Conservation (phyloP, 2,113 vertebrate genomes). For the Salvelinus fontinalis region DNA sequence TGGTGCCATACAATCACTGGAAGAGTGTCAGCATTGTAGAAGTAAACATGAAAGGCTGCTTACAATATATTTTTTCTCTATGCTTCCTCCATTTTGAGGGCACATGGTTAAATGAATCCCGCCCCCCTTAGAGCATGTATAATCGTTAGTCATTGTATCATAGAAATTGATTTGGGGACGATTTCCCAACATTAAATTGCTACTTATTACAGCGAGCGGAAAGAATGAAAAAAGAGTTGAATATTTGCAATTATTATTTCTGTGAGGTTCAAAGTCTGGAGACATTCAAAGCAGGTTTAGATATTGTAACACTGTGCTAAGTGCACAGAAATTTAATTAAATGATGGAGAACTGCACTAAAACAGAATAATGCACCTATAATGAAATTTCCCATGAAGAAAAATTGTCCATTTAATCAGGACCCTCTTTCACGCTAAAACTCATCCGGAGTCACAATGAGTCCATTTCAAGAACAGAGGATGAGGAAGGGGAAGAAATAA, state of each 20-base stretch:
- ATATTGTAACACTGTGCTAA: conserved; percentile 28
- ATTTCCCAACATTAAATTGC: conserved; percentile 21
- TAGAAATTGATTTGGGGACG: conserved; percentile 8
- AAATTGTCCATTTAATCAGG: conserved; percentile 35
- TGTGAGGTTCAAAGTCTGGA: conserved; percentile 26
- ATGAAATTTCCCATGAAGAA: conserved; percentile 37
- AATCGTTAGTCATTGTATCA: conserved; percentile 12
- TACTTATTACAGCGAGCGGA: conserved; percentile 5
- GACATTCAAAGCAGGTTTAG: conserved; percentile 15
- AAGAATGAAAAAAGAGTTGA: conserved; percentile 1
- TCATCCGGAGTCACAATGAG: conserved; percentile 32
- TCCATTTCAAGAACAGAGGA: conserved; percentile 31
- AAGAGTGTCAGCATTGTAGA: conserved; percentile 52
- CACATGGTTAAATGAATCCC: conserved; percentile 16
- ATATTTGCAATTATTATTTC: conserved; percentile 23
- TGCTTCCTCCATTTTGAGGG: conserved; percentile 40
- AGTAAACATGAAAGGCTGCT: conserved; percentile 53
- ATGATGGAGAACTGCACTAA: neutral
- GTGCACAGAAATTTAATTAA: conserved; percentile 39
- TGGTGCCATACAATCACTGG: conserved; percentile 69
- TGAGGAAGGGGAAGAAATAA: conserved; percentile 30
- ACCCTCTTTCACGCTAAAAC: conserved; percentile 23
- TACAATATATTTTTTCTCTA: conserved; percentile 23
- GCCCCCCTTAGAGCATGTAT: conserved; percentile 5
- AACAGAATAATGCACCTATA: conserved; percentile 30